Conservation (phyloP, 1,140 invertebrate genomes). For the Drosophila neocordata region DNA sequence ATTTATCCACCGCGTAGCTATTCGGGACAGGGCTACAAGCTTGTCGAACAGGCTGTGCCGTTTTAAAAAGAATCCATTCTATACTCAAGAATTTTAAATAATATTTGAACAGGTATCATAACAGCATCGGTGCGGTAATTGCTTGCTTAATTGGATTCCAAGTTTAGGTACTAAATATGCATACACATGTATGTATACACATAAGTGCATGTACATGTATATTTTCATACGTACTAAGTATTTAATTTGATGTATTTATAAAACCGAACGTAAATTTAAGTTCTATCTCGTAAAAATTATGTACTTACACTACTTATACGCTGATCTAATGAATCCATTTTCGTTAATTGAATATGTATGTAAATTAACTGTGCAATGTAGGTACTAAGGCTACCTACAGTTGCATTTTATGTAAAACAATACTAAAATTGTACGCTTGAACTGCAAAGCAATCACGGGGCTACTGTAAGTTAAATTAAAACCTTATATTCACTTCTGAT, state of each 20-base stretch:
- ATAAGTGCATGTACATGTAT: neutral
- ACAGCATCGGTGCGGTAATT: constrained; percentile 33
- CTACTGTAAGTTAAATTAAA: neutral
- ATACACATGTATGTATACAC: constrained; percentile 21
- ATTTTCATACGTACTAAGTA: constrained; percentile 40
- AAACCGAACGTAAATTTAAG: constrained; percentile 29
- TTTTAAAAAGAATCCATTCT: constrained; percentile 49
- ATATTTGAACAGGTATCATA: constrained; percentile 31
- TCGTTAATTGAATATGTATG: constrained; percentile 11
- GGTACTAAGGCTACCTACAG: neutral
- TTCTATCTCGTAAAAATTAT: neutral
- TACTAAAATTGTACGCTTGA: neutral
- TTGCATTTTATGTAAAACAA: neutral
- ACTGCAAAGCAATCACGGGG: neutral
- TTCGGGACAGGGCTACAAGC: constrained; percentile 74
- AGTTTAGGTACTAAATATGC: constrained; percentile 51
- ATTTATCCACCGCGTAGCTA: constrained; percentile 86
- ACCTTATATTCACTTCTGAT: neutral
- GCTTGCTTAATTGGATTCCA: constrained; percentile 31
- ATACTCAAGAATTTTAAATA: constrained; percentile 48
- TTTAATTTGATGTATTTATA: constrained; percentile 61
- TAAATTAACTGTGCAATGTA: neutral
- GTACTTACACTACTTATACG: constrained; percentile 45
- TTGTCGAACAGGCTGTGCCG: constrained; percentile 72
- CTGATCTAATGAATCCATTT: constrained; percentile 35